phyloP scores from a whole-genome alignment of 2,113 vertebrate species.

The Cygnus buccinator region DNA sequence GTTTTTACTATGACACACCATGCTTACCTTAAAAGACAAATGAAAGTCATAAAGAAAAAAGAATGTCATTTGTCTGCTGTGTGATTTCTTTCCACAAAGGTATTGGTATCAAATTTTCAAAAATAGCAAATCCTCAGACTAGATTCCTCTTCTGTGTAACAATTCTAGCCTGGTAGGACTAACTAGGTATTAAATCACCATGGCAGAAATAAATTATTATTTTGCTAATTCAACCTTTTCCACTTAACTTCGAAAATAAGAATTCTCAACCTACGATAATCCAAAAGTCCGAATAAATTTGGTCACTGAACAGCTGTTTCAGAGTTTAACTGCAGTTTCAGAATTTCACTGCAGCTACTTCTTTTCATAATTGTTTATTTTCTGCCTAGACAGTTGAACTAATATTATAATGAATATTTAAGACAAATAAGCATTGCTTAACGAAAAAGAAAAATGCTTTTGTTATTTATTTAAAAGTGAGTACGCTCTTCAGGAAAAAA shows the following conservation, averaged over 20 bases:
- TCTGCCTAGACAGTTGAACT: background rate
- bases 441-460: rapidly evolving
- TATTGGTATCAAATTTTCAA: background rate
- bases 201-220: background rate
- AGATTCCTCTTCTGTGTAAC: background rate
- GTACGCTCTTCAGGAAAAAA: background rate
- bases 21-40: background rate
- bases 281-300: background rate
- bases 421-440: background rate
- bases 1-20: background rate
- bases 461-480: background rate
- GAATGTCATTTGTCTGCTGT: background rate
- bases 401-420: background rate
- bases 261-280: background rate
- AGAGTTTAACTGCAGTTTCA: background rate
- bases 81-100: background rate
- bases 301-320: background rate
- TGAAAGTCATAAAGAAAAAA: background rate
- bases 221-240: background rate
- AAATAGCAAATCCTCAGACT: background rate
- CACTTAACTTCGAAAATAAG: background rate
- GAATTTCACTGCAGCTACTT: background rate
- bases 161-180: background rate
- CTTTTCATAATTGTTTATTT: background rate
- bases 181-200: background rate